Base-by-base conservation (phyloP, 2,797 vertebrate genomes). In the Microtus agrestis region DNA sequence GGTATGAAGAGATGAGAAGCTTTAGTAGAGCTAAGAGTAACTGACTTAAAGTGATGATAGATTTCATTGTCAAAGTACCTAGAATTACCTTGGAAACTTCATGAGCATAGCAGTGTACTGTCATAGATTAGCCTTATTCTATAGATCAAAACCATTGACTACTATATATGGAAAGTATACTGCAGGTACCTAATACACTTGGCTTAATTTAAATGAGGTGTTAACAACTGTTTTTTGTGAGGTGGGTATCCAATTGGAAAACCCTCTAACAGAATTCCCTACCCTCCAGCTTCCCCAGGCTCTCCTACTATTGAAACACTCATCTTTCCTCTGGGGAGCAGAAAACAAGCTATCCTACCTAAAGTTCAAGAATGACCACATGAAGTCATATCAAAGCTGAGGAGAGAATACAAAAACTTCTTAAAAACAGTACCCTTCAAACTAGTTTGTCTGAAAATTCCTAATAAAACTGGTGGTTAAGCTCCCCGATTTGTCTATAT, bases 381-480 rank as follows among this genome's bases (percentile, higher is more conserved):
- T 89, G 92, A 91, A 84, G 92, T 63, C 40, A 51, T 92, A 81
- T 95, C 82, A 96, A 94, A 94, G 43, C 92, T 67, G 86, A 82
- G 63, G 93, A 96, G 73, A 96, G 27, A 96, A 96, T 93, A 93
- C 46, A 92, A 63, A 21, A 95, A 96, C 82, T 91, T 79, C 65
- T 96, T 91, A 95, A 87, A 95, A 89, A 92, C 69, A 89, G 74
- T 93, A 88, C 74, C 89, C 69, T 94, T 96, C 94, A 96, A 25
- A 78, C 78, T 67, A 87, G 67, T 88, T 97, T 76, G 79, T 95
- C 93, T 86, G 54, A 88, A 87, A 89, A 85, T 84, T 96, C 84
- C 95, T 96, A 95, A 94, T 96, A 95, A 96, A 97, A 94, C 91
- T 95, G 85, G 73, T 88, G 93, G 85, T 93, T 97, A 97, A 95